Evolutionary conservation across 1,140 invertebrate genomes (phyloP), one percentile per base, ranked within the genome.

Genomic region (Sycophaga agraensis): DNA sequence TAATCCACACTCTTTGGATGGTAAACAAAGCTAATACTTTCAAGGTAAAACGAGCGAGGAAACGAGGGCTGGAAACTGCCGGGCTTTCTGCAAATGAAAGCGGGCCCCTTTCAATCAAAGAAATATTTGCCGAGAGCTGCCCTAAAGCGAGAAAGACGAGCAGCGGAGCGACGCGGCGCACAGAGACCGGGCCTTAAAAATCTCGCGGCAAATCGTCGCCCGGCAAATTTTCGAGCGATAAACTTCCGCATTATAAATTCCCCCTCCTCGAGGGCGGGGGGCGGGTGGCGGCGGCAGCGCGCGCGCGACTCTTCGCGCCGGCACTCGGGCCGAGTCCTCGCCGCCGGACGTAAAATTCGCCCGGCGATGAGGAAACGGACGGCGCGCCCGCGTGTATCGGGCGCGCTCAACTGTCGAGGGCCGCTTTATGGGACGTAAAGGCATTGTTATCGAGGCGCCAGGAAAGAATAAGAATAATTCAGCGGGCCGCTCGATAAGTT

Each of bases 401-500:
- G 24, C 35, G 39, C 37, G 35, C 35, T 24, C 51, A 45, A n/a
- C n/a, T n/a, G n/a, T n/a, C n/a, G n/a, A n/a, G n/a, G n/a, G 28
- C 56, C 56, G 64, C 64, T 74, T 76, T 77, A 78, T 73, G 73
- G 72, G 61, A 69, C 72, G 70, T 78, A 74, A 77, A 78, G 73
- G 74, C 69, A 73, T 75, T 70, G 73, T 70, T 70, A 67, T 70
- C 61, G 69, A 67, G 59, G 68, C 70, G 58, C 61, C 53, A 62
- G 59, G 62, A 60, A 76, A 73, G 76, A 76, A 78, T 74, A 70
- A 70, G 71, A 77, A 79, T 78, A 77, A 78, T 79, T 79, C 70
- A 77, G 67, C 58, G 51, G 60, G 5, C 58, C 67, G 61, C 67
- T 70, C 74, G 70, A 77, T 76, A 75, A 75, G 70, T 72, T 66